Percentiles rank a stretch among this genome's conserved stretches.
phyloP scores from a whole-genome alignment of 2,797 vertebrate genomes.

The Sebastes wilsoni region DNA sequence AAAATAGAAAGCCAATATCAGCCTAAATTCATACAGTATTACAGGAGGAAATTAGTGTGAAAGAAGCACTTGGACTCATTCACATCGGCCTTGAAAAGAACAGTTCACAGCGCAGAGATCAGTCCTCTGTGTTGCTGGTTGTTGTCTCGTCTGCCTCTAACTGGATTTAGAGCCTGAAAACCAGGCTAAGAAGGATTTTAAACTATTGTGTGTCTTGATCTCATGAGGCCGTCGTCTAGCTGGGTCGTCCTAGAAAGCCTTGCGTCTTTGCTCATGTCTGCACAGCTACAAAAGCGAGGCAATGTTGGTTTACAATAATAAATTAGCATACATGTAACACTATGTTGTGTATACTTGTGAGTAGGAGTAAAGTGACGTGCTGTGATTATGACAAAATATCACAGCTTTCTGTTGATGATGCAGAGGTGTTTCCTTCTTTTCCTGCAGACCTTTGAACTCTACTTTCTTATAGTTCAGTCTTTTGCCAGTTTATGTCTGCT shows the following conservation, averaged over 20 bases:
- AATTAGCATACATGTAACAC: not conserved
- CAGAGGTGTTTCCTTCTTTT: not conserved
- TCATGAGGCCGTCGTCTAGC: slow-evolving; percentile 19
- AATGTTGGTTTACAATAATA: not conserved
- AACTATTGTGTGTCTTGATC: slow-evolving; percentile 41
- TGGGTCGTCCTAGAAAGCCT: not conserved
- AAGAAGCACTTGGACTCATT: not conserved
- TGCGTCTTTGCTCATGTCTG: not conserved
- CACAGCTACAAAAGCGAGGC: not conserved
- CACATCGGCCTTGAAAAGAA: not conserved
- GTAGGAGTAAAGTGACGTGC: not conserved
- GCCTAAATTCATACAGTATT: not conserved
- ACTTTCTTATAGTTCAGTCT: not conserved
- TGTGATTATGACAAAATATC: not conserved
- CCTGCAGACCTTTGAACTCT: not conserved
- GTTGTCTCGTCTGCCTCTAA: slow-evolving; percentile 27
- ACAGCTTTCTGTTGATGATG: not conserved
- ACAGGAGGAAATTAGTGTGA: not conserved
- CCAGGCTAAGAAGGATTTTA: slow-evolving; percentile 52
- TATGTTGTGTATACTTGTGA: not conserved
- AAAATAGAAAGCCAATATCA: not conserved
- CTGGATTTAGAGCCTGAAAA: slow-evolving; percentile 46
- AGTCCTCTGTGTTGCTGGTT: slow-evolving; percentile 8
- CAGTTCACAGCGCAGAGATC: slow-evolving; percentile 10
- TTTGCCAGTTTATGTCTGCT: not conserved